phyloP scores from a whole-genome alignment of 2,113 vertebrate genomes.

The Ptyas mucosa region DNA sequence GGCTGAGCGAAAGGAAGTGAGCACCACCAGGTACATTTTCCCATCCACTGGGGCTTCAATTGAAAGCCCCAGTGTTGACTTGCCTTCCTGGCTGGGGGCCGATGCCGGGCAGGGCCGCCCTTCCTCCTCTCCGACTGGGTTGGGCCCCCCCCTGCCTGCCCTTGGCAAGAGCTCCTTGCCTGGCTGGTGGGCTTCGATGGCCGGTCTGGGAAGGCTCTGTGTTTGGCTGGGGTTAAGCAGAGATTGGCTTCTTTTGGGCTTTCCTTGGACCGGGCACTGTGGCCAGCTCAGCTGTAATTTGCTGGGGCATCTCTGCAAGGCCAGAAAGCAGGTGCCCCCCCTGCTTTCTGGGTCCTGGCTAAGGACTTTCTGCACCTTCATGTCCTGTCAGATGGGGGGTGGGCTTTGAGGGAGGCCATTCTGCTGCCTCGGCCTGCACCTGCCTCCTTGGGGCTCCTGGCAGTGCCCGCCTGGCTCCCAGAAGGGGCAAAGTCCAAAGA shows the following conservation, averaged over 20 bases:
- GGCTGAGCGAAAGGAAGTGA: neutral
- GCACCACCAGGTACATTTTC: neutral
- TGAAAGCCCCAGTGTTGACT: neutral
- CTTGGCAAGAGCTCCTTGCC: neutral
- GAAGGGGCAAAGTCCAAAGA: neutral
- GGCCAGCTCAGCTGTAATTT: neutral
- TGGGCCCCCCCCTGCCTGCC: neutral
- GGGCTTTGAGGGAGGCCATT: neutral
- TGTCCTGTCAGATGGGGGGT: rapidly evolving
- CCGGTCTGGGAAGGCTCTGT: neutral
- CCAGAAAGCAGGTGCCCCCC: neutral
- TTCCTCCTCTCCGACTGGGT: neutral
- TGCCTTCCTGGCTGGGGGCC: neutral
- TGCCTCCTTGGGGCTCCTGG: neutral
- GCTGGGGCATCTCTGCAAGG: neutral
- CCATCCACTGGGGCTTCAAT: neutral
- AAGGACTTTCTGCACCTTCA: neutral
- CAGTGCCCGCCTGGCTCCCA: neutral
- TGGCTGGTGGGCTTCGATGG: neutral
- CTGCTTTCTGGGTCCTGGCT: neutral
- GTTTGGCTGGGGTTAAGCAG: neutral
- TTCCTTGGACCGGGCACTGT: neutral
- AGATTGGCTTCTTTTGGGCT: no score
- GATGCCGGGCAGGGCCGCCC: neutral
- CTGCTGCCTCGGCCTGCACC: neutral